Evolutionary conservation across 1,140 invertebrate genomes (phyloP).

Genomic region (Octopus bimaculoides): DNA sequence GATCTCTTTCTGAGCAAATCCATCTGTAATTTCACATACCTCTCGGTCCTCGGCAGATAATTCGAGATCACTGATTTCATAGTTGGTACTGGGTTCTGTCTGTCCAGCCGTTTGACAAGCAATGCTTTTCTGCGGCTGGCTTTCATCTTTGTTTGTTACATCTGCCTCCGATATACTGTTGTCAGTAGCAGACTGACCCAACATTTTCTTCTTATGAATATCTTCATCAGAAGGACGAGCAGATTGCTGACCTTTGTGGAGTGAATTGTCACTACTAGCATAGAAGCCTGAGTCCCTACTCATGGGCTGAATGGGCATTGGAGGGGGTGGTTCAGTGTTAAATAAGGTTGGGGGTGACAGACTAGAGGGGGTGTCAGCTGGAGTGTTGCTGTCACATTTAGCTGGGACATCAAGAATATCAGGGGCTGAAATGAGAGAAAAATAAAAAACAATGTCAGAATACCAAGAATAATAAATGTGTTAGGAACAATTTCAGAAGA

Average conservation of each 20-base stretch:
- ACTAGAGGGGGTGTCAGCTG: slow-evolving; percentile 30
- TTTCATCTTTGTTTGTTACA: neutral
- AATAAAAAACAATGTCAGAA: slow-evolving; percentile 1
- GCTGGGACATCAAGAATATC: slow-evolving; percentile 26
- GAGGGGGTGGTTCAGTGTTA: neutral
- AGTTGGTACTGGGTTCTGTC: slow-evolving; percentile 19
- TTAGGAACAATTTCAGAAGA: too few relatives aligned
- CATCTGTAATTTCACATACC: slow-evolving; percentile 39
- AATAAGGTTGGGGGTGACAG: slow-evolving; percentile 25
- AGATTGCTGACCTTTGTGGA: slow-evolving; percentile 6
- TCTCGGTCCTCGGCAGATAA: slow-evolving; percentile 43
- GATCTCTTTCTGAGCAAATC: slow-evolving; percentile 21
- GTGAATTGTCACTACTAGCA: slow-evolving; percentile 38
- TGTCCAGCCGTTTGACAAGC: slow-evolving; percentile 4
- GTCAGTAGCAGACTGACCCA: neutral
- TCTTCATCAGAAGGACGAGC: slow-evolving; percentile 6
- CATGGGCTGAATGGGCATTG: slow-evolving; percentile 17
- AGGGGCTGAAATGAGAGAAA: slow-evolving; percentile 19
- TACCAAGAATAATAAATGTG: too few relatives aligned
- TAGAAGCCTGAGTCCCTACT: slow-evolving; percentile 50
- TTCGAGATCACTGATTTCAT: slow-evolving; percentile 33
- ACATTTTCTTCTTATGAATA: slow-evolving; percentile 10
- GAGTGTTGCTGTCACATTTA: slow-evolving; percentile 18
- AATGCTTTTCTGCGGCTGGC: neutral
- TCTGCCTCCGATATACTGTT: neutral